Conservation (phyloP, 2,888 invertebrate species). For the Chalcis sispes region DNA sequence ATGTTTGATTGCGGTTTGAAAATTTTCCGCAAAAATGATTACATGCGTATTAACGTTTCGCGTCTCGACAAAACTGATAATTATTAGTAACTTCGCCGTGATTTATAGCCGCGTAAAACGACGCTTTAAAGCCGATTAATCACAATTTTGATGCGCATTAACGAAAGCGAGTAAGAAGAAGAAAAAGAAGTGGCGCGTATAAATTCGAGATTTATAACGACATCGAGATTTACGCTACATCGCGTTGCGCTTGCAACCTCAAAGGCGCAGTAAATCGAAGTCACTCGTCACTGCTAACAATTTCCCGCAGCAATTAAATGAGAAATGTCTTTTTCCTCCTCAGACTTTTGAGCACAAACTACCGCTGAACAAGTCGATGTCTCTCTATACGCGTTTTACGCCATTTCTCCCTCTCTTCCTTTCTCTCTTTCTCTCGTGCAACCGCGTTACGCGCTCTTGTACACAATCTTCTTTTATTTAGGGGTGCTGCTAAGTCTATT, state of each 20-base stretch:
- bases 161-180: neutral
- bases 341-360: slow-evolving; percentile 5
- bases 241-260: slow-evolving; percentile 23
- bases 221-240: neutral
- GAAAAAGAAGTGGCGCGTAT: neutral
- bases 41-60: too few species aligned
- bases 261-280: slow-evolving; percentile 43
- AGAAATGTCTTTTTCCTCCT: slow-evolving; percentile 29
- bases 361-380: neutral
- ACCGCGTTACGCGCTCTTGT: too few species aligned
- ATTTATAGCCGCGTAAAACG: too few species aligned
- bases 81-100: too few species aligned
- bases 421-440: neutral
- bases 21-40: too few species aligned
- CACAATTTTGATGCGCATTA: neutral
- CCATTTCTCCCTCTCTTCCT: neutral
- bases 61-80: too few species aligned
- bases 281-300: slow-evolving; percentile 33
- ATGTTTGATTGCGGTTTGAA: too few species aligned
- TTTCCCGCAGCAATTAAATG: slow-evolving; percentile 41
- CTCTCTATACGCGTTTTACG: neutral
- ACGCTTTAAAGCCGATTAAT: neutral
- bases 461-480: slow-evolving; percentile 31
- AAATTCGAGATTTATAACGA: slow-evolving; percentile 25
- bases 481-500: slow-evolving; percentile 36